These are phyloP conservation scores for Mesoligia furuncula DNA, from an alignment of 2,888 invertebrate genomes.

Conservation along the genomic window DNA sequence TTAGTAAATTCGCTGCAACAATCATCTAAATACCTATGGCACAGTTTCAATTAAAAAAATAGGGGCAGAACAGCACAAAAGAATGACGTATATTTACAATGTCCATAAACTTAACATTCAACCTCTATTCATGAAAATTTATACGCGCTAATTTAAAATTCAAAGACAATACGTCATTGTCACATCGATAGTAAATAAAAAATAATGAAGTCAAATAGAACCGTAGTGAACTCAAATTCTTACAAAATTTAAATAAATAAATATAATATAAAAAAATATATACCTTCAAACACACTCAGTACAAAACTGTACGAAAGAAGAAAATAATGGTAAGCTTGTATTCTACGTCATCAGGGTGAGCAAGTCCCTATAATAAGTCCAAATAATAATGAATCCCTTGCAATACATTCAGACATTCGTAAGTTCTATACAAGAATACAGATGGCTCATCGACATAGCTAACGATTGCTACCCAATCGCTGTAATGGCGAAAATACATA, in stretches of 20 bases:
- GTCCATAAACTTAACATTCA: slow-evolving; percentile 37
- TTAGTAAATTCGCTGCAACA: not conserved
- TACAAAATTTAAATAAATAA: slow-evolving; percentile 42
- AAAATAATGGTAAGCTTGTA: slow-evolving; percentile 52
- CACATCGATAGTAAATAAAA: slow-evolving; percentile 44
- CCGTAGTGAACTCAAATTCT: slow-evolving; percentile 26
- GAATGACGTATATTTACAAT: not conserved
- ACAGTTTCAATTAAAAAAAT: slow-evolving; percentile 1
- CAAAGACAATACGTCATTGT: slow-evolving; percentile 42
- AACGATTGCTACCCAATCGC: slow-evolving; percentile 81
- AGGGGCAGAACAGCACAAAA: not conserved
- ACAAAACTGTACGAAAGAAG: slow-evolving; percentile 20
- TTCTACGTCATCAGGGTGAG: slow-evolving; percentile 38
- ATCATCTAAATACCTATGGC: not conserved
- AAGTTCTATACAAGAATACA: slow-evolving; percentile 78
- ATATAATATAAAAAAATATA: slow-evolving; percentile 20
- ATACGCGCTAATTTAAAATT: slow-evolving; percentile 24
- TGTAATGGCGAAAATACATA: slow-evolving; percentile 82
- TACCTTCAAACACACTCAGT: slow-evolving; percentile 9
- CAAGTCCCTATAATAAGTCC: slow-evolving; percentile 47
- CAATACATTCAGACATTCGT: slow-evolving; percentile 75
- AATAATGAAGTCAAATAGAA: slow-evolving; percentile 55
- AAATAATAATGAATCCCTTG: slow-evolving; percentile 78
- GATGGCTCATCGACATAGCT: slow-evolving; percentile 83
- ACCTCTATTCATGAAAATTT: slow-evolving; percentile 27